Conservation (phyloP, 2,888 invertebrate species). For the Colletes collaris region DNA sequence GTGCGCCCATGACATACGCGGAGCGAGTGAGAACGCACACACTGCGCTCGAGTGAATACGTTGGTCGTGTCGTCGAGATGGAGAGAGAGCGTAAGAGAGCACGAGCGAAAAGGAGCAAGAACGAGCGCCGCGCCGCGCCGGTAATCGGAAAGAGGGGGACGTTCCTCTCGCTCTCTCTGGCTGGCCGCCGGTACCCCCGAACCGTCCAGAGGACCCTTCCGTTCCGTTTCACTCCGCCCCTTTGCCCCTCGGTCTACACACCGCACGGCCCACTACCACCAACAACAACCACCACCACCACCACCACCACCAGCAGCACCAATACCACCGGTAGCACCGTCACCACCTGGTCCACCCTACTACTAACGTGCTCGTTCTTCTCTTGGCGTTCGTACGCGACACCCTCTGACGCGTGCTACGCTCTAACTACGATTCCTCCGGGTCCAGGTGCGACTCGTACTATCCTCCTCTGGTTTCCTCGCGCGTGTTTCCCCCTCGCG, state of each 20-base stretch:
- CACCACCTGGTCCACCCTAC: conserved; percentile 61
- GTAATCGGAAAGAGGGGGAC: conserved; percentile 4
- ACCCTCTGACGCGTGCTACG: conserved; percentile 51
- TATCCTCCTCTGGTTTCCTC: conserved; percentile 24
- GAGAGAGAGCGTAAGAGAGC: conserved; percentile 30
- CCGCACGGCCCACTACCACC: conserved; percentile 51
- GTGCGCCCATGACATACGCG: conserved; percentile 80
- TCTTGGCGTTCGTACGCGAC: conserved; percentile 41
- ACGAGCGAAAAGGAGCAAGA: not conserved
- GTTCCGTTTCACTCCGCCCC: conserved; percentile 57
- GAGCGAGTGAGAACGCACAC: conserved; percentile 78
- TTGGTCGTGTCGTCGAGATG: conserved; percentile 47
- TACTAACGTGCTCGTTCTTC: conserved; percentile 23
- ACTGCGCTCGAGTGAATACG: conserved; percentile 69
- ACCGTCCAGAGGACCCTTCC: conserved; percentile 58
- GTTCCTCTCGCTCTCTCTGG: conserved; percentile 26
- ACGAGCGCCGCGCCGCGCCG: too few relatives aligned
- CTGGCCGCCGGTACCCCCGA: conserved; percentile 42
- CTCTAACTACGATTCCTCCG: conserved; percentile 50
- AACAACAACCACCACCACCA: conserved; percentile 47
- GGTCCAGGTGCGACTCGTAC: conserved; percentile 53
- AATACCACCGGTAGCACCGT: conserved; percentile 53
- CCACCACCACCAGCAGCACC: conserved; percentile 48
- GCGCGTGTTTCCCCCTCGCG: not conserved
- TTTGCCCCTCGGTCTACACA: conserved; percentile 32